Conservation (phyloP, 2,797 vertebrate species). For the Myotis vivesi region DNA sequence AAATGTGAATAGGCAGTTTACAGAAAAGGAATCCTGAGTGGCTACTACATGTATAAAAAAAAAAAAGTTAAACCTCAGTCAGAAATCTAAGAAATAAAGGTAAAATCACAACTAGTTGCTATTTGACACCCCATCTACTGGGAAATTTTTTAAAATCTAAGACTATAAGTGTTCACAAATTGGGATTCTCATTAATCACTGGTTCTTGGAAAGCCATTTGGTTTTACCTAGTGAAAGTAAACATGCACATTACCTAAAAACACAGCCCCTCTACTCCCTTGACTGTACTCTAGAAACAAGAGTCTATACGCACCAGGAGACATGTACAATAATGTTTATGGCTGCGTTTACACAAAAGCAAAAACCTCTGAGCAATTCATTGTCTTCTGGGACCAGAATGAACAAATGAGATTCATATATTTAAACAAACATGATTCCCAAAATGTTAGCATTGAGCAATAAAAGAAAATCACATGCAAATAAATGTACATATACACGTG, state of each 20-base stretch:
- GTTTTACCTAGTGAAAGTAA: not conserved
- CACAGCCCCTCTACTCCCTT: not conserved
- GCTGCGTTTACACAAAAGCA: not conserved
- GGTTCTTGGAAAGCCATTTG: not conserved
- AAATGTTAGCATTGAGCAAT: not conserved
- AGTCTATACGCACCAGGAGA: not conserved
- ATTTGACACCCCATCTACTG: not conserved
- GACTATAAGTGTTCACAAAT: not conserved
- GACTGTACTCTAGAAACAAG: not conserved
- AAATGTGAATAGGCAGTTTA: not conserved
- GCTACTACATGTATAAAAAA: not conserved
- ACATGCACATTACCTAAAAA: not conserved
- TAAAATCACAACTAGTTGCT: not conserved
- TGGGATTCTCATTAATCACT: not conserved
- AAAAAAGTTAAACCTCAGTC: not conserved
- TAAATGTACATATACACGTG: not conserved
- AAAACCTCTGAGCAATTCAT: not conserved
- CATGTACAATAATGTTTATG: not conserved
- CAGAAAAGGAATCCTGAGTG: not conserved
- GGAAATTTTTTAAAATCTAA: not conserved
- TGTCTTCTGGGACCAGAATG: not conserved
- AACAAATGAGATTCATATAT: not conserved
- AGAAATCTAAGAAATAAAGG: not conserved
- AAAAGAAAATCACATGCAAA: not conserved
- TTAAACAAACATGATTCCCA: not conserved